Percentiles rank a stretch among this genome's conserved stretches.
These are phyloP conservation scores for Trachythela sp. DNA, from an alignment of 64 coral and sea anemone genomes.

Conservation along the genomic window DNA sequence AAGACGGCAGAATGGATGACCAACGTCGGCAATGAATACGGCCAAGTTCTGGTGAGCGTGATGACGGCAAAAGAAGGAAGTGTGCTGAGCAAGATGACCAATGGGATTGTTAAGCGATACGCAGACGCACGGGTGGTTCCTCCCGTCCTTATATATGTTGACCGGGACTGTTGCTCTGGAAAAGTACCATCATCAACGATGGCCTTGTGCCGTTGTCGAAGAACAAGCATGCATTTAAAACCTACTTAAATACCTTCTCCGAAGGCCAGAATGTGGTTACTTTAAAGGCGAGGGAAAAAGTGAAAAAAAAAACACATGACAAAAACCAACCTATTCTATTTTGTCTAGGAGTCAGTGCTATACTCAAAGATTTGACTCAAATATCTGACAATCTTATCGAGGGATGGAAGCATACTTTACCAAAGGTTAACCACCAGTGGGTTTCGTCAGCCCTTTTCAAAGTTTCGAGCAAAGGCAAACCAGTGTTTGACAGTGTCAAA, in stretches of 20 bases:
- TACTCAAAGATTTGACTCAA: too few relatives aligned
- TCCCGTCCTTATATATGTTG: neutral
- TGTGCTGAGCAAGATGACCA: neutral
- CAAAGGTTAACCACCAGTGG: neutral
- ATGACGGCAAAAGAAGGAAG: neutral
- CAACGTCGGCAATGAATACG: neutral
- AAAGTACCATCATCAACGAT: too few relatives aligned
- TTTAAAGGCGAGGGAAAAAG: neutral
- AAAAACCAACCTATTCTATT: too few relatives aligned
- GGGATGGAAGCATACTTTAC: neutral
- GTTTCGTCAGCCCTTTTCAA: neutral
- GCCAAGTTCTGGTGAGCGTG: neutral
- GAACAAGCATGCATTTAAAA: neutral
- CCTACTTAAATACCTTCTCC: constrained; percentile 21
- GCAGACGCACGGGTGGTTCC: neutral
- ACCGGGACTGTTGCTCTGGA: too few relatives aligned
- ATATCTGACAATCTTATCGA: neutral
- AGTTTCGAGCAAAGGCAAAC: neutral
- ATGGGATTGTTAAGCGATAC: neutral
- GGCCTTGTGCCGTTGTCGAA: neutral
- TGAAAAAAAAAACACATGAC: neutral
- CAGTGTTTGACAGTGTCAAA: neutral
- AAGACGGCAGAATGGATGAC: constrained; percentile 13
- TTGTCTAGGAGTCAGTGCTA: too few relatives aligned
- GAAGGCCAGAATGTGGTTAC: neutral